Evolutionary conservation across 1,140 invertebrate species (phyloP), one percentile per base, ranked within the genome.

Genomic region (Oryzaephilus surinamensis): DNA sequence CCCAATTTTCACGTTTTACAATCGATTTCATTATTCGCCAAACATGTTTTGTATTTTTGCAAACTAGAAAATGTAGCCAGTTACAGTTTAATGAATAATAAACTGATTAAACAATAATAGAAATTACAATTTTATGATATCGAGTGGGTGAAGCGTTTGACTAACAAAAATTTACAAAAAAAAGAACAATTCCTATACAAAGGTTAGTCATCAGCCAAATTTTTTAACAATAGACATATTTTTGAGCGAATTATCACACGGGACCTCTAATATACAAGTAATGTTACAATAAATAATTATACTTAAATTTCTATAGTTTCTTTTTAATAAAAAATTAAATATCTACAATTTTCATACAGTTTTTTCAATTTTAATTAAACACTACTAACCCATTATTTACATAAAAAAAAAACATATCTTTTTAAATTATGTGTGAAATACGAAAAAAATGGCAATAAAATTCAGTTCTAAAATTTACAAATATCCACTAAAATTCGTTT

Each of bases 231-330:
- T 17, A 33, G 33, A 41, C 38, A 32, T 23, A 29, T 26, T 23
- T 42, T 43, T 55, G 55, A 58, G 55, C 53, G 55, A 46, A 50
- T 51, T 55, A 55, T 58, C 55, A 57, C 53, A 51, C 43, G 49
- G 55, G 51, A 55, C 42, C 48, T 55, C 49, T 51, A 48, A 50
- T 46, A 43, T 42, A 27, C 21, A 23, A 44, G 37, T 47, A 50
- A 48, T 48, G 38, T 48, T 50, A 43, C 30, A 37, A 37, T 19
- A 24, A 38, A 43, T 16, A 21, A 43, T 35, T 42, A 32, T 43
- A 21, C 34, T 42, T 42, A 42, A 14, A 28, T 24, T n/a, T 23
- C 40, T 42, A 31, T 45, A 33, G 32, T 43, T 41, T 51, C n/a
- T n/a, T 45, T 45, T 51, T 44, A 49, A 55, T 55, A 55, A 51